Conservation (phyloP, 2,797 vertebrate species). For the Sciurus vulgaris region DNA sequence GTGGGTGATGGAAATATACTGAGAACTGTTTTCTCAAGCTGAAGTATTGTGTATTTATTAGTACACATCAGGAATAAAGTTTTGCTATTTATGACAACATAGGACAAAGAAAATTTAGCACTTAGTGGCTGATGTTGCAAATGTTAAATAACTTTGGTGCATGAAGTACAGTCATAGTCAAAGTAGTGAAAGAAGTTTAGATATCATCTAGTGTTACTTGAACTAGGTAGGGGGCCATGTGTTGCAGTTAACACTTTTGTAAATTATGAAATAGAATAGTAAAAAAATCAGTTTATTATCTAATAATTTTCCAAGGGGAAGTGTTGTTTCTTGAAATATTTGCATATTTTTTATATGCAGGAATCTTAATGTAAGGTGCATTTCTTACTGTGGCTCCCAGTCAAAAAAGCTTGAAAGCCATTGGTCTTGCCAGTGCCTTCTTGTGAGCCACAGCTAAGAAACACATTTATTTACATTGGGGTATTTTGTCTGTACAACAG, state of each 20-base stretch:
- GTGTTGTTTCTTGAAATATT: neutral
- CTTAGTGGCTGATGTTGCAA: neutral
- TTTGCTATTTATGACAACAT: slow-evolving; percentile 15
- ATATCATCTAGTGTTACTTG: neutral
- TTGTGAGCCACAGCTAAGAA: neutral
- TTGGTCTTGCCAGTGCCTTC: neutral
- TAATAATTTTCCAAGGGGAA: neutral
- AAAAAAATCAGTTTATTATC: slow-evolving; percentile 35
- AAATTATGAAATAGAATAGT: neutral
- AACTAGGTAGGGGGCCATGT: slow-evolving; percentile 3
- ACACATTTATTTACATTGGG: neutral
- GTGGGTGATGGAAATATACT: neutral
- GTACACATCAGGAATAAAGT: neutral
- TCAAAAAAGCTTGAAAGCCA: neutral
- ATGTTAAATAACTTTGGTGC: slow-evolving; percentile 27
- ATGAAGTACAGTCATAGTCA: slow-evolving; percentile 53
- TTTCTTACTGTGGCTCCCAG: slow-evolving; percentile 36
- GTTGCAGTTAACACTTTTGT: slow-evolving; percentile 3
- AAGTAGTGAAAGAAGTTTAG: neutral
- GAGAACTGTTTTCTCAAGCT: slow-evolving; percentile 2
- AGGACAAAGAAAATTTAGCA: slow-evolving; percentile 31
- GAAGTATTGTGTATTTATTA: neutral
- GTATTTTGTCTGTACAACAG: neutral
- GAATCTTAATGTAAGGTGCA: neutral
- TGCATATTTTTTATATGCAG: slow-evolving; percentile 16